Evolutionary conservation across 2,888 invertebrate species (phyloP), one percentile per base, ranked within the genome.

Genomic region (Patella depressa): DNA sequence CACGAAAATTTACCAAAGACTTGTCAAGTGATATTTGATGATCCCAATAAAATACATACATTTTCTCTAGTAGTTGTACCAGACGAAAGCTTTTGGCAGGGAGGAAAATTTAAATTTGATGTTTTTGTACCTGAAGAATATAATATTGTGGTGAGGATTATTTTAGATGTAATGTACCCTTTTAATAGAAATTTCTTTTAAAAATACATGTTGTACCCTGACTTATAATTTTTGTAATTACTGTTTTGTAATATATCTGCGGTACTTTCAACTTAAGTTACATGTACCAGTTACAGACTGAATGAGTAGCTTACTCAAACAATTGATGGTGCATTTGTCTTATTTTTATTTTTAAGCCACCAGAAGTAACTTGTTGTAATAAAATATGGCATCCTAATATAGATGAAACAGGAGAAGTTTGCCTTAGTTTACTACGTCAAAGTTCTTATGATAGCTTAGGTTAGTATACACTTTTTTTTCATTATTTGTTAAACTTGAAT

Each of bases 331-430:
- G 55, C 45, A 55, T 12, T 54, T 24, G n/a, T 19, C 19, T 17
- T 72, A 53, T 59, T 19, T 45, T 77, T 77, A 5, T 65, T 72
- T 85, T 90, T 78, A 92, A 97, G 97, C 98, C 98, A 75, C 98
- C 98, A 19, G 94, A 94, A 93, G 98, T 98, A 5, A 96, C 95
- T 91, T 98, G 98, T 91, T 90, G 94, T 81, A 98, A 98, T n/a
- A 94, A 95, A 89, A 92, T 98, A 72, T 98, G 98, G 97, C 98
- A 98, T 93, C 98, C 98, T 11, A 98, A 98, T 92, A 98, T 98
- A 83, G 97, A 95, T 87, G 96, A 97, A 86, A 95, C 96, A 83
- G 98, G 98, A 19, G 96, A 97, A 87, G 96, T 98, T 45, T 98
- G 98, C 91, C 93, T 98, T 65, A 98, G 97, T 71, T 93, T 98